phyloP scores from a whole-genome alignment of 2,797 vertebrate species.

The Sciurus vulgaris region DNA sequence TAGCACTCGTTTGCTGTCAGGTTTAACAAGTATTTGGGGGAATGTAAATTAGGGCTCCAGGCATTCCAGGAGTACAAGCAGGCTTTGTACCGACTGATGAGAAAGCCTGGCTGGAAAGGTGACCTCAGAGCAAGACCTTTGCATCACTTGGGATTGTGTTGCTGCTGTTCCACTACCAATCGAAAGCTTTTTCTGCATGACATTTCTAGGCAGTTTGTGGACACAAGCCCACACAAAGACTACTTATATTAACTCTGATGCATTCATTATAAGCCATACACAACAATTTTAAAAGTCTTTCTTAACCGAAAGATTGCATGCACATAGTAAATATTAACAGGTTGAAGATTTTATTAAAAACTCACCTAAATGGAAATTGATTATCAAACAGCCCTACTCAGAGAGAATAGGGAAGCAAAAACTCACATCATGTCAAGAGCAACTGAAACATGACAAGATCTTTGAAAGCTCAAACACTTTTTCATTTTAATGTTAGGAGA shows the following conservation, averaged over 20 bases:
- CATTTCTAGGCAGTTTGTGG: neutral
- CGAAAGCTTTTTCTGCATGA: neutral
- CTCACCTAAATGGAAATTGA: conserved; percentile 2
- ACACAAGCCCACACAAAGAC: neutral
- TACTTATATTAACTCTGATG: neutral
- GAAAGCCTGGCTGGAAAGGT: conserved; percentile 43
- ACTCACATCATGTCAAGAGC: neutral
- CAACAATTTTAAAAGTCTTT: neutral
- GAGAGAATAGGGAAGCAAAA: neutral
- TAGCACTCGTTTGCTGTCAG: conserved; percentile 71
- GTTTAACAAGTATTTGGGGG: conserved; percentile 1
- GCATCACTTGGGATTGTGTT: neutral
- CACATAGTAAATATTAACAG: neutral
- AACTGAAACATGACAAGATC: neutral
- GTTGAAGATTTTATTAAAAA: conserved; percentile 1
- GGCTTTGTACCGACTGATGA: conserved; percentile 64
- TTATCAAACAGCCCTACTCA: neutral
- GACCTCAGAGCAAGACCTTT: neutral
- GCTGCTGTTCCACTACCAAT: conserved; percentile 3
- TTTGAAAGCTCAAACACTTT: neutral
- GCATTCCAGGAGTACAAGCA: neutral
- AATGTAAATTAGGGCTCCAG: conserved; percentile 70
- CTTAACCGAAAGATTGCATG: neutral
- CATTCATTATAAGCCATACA: neutral
- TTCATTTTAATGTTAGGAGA: neutral